Base-by-base conservation (phyloP, 2,797 vertebrate species). In the Lacerta viridis region DNA sequence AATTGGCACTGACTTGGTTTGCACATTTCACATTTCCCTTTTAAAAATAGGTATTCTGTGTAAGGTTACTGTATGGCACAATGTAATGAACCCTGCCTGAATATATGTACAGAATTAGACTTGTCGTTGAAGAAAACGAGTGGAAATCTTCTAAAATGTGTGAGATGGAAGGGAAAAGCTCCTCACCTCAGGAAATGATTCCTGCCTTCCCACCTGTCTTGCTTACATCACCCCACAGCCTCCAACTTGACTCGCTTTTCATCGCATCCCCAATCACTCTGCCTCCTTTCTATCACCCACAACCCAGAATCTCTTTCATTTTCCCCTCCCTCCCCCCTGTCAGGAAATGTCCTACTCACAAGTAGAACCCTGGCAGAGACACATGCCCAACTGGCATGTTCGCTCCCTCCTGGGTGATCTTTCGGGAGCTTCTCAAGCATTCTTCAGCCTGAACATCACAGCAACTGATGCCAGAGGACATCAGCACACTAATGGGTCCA, bases 1-100 rank as follows among this genome's bases (percentile, higher is more conserved):
- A 91, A 87, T 90, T 80, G 93, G 74, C 74, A 4, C 25, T 69
- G 1, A 6, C 36, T 81, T 87, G 89, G 25, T 78, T 2, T 80
- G 25, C 29, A 88, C 9, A 69, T 78, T 87, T 85, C 43, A 88
- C 50, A 76, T 50, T 46, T 39, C 5, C 5, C 79, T 72, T 74
- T 74, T 33, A 3, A 33, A 55, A 13, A 55, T 4, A n/a, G 18
- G 18, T 79, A 33, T 72, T 41, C 13, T 11, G 66, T 39, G 15
- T 83, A 27, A 79, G 78, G 87, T 43, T 8, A 46, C 5, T 72
- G 8, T 6, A 72, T 50, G 9, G 77, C 50, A 41, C 6, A 74
- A 5, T 10, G 1, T 43, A 66, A 83, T 41, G 3, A 59, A 27
- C 7, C 11, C 25, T 33, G 1, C 29, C 6, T 41, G 2, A 84